Percentiles rank a stretch among this genome's conserved stretches.
Conservation (phyloP, 2,797 vertebrate species). For the Halcyon leucocephala region DNA sequence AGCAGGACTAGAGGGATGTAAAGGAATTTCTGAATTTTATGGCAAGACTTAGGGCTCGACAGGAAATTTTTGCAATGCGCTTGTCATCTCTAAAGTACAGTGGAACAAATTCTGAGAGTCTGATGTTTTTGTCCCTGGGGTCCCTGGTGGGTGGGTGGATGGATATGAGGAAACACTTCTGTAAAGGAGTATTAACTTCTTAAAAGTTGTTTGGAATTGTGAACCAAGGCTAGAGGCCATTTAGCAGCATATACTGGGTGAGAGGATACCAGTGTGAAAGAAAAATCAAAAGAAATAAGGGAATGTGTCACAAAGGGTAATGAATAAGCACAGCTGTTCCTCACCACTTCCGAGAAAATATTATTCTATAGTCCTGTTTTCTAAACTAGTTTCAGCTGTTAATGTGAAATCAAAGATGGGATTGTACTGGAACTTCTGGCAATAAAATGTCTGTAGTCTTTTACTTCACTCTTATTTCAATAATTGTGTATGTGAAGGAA, state of each 20-base stretch:
- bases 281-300: neutral
- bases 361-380: neutral
- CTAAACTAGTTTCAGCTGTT: neutral
- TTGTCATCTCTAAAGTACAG: neutral
- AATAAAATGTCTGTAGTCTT: neutral
- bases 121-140: neutral
- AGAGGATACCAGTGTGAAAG: neutral
- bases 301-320: neutral
- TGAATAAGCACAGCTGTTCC: neutral
- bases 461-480: neutral
- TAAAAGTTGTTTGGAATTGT: neutral
- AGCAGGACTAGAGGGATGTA: neutral
- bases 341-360: neutral
- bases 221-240: neutral
- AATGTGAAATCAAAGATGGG: neutral
- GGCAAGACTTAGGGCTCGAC: neutral
- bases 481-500: neutral
- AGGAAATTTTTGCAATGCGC: neutral
- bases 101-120: neutral
- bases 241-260: neutral
- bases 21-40: conserved; percentile 24
- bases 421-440: neutral
- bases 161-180: neutral
- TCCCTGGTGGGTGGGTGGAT: neutral
- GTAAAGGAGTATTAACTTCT: neutral